Conservation (phyloP, 1,140 invertebrate genomes). For the Bombus pascuorum region DNA sequence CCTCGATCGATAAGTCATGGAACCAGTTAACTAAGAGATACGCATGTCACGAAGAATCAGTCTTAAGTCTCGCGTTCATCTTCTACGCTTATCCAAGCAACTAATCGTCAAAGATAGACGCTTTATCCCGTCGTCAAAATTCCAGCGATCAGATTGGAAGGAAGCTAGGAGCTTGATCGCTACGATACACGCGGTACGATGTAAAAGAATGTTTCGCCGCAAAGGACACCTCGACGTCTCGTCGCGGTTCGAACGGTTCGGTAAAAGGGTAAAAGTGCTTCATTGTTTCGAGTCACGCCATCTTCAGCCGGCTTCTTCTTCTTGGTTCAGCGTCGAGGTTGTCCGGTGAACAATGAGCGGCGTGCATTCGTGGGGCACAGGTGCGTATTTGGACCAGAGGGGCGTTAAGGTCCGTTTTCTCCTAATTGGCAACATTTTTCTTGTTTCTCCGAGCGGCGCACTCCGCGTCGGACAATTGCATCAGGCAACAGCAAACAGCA, state of each 20-base stretch:
- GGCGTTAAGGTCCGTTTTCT: slow-evolving; percentile 50
- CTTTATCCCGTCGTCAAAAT: not conserved
- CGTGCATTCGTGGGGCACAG: slow-evolving; percentile 41
- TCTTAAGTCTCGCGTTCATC: too few relatives aligned
- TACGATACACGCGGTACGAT: not conserved
- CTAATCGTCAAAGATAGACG: not conserved
- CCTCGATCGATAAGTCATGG: too few relatives aligned
- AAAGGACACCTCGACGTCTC: not conserved
- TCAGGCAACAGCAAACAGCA: slow-evolving; percentile 25
- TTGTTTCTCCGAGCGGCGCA: slow-evolving; percentile 19
- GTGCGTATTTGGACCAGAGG: slow-evolving; percentile 44
- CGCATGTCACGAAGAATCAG: too few relatives aligned
- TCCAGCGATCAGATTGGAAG: not conserved
- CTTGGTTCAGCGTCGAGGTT: not conserved
- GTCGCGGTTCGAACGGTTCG: not conserved
- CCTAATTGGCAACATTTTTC: slow-evolving; percentile 57
- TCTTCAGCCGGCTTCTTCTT: not conserved
- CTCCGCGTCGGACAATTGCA: slow-evolving; percentile 44
- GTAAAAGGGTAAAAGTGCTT: slow-evolving; percentile 21
- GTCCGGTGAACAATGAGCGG: slow-evolving; percentile 42
- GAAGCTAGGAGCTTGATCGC: not conserved
- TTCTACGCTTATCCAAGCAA: not conserved
- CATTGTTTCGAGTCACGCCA: slow-evolving; percentile 31
- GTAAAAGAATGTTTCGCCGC: not conserved
- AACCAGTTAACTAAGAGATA: too few relatives aligned